Base-by-base conservation (phyloP, 1,140 invertebrate species). In the Brachionus plicatilis region DNA sequence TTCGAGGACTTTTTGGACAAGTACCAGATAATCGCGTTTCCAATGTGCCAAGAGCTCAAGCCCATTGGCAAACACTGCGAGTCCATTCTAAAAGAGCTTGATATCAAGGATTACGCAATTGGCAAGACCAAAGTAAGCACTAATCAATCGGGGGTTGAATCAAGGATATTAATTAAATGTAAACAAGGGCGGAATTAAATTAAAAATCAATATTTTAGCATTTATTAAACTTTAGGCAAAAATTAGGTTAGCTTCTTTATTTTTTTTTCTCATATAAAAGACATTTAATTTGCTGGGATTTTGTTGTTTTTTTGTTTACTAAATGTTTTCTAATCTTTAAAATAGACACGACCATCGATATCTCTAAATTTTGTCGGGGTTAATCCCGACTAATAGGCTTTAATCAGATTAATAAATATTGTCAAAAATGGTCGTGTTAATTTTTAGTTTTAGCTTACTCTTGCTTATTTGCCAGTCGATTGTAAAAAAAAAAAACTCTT, bases 1-100 rank as follows among this genome's bases (percentile, higher is more conserved):
- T 90, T 90, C 86, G 85, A 86, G 17, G 86, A 88, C 0, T 88
- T 89, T 85, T 84, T 89, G 7, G 79, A 85, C 4, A 88, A 86
- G 87, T 89, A 84, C 47, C 47, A 83, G 65, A 37, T 83, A 33
- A 43, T 83, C 8, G 37, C 29, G 27, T 83, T 45, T 70, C 82
- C 65, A 1, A 68, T 68, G 37, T 29, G 14, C 43, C 29, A 68
- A 17, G 45, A 68, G n/a, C 37, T 83, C 20, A 83, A 68, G 33
- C 20, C 60, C n/a, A 47, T 56, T 9, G 82, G 45, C 20, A 70
- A 33, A 33, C 66, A 68, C 33, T 83, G 82, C 14, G 82, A 83
- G 53, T 27, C 14, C n/a, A 68, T 83, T 20, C 65, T 83, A 2
- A 83, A 83, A 70, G 9, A 68, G n/a, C 37, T 83, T 4, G 37